phyloP scores from a whole-genome alignment of 1,140 invertebrate genomes.

The Thereuonema tuberculata region DNA sequence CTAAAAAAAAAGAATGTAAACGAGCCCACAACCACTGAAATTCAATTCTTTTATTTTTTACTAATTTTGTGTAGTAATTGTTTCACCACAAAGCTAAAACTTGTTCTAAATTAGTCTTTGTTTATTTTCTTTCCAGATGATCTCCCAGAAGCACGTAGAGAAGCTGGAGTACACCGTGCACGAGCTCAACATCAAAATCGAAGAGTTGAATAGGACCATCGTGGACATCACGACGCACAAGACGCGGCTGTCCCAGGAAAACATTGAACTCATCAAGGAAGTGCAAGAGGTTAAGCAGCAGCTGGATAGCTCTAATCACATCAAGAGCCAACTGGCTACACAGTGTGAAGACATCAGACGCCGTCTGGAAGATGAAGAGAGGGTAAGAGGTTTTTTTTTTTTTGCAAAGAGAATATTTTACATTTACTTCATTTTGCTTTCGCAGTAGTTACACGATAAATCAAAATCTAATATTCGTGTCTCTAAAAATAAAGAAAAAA shows the following conservation, averaged over 20 bases:
- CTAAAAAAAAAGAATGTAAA: too few species aligned
- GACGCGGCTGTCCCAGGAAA: constrained; percentile 73
- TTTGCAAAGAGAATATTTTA: too few species aligned
- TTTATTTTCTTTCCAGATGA: constrained; percentile 35
- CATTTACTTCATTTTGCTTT: too few species aligned
- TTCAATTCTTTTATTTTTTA: too few species aligned
- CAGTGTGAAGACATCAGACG: constrained; percentile 87
- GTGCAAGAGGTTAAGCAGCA: constrained; percentile 88
- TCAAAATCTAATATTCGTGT: too few species aligned
- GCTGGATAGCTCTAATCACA: constrained; percentile 79
- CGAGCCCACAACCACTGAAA: too few species aligned
- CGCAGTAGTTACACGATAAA: too few species aligned
- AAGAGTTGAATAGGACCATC: constrained; percentile 86
- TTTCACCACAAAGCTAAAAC: too few species aligned
- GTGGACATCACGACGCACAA: constrained; percentile 87
- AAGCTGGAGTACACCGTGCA: constrained; percentile 75
- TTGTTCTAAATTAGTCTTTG: too few species aligned
- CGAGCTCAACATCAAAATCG: constrained; percentile 83
- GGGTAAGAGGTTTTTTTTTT: too few species aligned
- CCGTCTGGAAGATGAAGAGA: constrained; percentile 86
- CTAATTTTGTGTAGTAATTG: too few species aligned
- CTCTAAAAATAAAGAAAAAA: constrained; percentile 9
- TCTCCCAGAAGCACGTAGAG: constrained; percentile 72
- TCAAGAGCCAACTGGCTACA: constrained; percentile 68
- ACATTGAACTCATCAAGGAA: constrained; percentile 84